These are phyloP conservation scores for Rhyacophila evoluta DNA, from an alignment of 2,888 invertebrate species.

Conservation along the genomic window DNA sequence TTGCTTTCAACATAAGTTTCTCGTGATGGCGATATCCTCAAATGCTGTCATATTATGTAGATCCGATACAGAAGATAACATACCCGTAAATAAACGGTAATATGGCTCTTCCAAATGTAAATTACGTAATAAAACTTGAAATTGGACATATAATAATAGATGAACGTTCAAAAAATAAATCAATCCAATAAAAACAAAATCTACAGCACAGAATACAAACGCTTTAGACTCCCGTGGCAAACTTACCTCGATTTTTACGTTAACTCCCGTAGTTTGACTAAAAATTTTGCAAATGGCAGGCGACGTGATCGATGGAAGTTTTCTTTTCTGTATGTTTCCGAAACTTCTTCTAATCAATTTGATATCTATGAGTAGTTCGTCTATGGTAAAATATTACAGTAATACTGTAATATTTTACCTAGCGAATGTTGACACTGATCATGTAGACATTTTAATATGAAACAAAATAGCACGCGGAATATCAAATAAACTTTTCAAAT, in stretches of 20 bases:
- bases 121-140: conserved; percentile 10
- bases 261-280: background rate
- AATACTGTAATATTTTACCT: no score
- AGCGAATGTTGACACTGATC: no score
- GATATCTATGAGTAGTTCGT: no score
- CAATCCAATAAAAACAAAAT: background rate
- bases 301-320: conserved; percentile 1
- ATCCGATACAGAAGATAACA: background rate
- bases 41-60: conserved; percentile 31
- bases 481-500: no score
- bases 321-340: background rate
- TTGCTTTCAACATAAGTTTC: conserved; percentile 42
- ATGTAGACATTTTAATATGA: no score
- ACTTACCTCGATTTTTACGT: background rate
- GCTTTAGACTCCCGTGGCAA: background rate
- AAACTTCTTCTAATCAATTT: background rate
- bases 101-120: conserved; percentile 7
- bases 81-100: conserved; percentile 6
- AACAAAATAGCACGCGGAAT: no score
- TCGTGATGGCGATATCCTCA: conserved; percentile 36
- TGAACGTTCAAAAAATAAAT: background rate
- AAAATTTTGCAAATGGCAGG: conserved; percentile 12
- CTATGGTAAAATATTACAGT: no score
- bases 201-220: background rate
- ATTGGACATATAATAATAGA: background rate